Percentiles rank a stretch among this genome's conserved stretches.
Conservation (phyloP, 92 coral and sea anemone genomes). For the Paragorgia papillata region DNA sequence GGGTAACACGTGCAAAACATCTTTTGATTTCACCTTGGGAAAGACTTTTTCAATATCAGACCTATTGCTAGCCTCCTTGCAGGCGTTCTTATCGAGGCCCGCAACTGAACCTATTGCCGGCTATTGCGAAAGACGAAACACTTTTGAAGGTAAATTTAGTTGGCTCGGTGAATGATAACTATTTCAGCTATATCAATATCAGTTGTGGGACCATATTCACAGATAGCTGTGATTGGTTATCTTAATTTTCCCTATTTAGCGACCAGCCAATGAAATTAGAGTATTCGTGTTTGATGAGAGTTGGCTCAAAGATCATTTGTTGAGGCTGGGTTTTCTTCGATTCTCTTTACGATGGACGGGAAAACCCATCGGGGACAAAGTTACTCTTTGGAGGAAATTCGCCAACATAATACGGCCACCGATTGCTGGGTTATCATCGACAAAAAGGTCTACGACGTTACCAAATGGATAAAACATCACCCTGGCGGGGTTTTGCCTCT, state of each 20-base stretch:
- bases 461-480: conserved; percentile 87
- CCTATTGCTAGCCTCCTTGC: too few species aligned
- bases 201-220: not conserved
- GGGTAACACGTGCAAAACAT: too few species aligned
- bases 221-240: not conserved
- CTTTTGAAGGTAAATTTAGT: too few species aligned
- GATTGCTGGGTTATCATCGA: conserved; percentile 93
- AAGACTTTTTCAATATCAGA: too few species aligned
- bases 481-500: conserved; percentile 97
- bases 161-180: too few species aligned
- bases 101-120: too few species aligned
- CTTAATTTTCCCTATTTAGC: not conserved
- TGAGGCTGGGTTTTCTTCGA: conserved; percentile 15
- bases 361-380: conserved; percentile 23
- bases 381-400: conserved; percentile 74
- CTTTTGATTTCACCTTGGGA: too few species aligned
- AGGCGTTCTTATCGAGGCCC: too few species aligned
- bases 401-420: conserved; percentile 68
- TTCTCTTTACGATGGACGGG: conserved; percentile 32
- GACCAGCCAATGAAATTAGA: not conserved
- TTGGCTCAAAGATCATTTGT: conserved; percentile 28
- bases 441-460: conserved; percentile 80
- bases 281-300: not conserved
- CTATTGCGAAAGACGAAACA: too few species aligned
- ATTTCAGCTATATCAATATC: too few species aligned